Percentiles rank a stretch among this genome's conserved stretches.
Conservation (phyloP, 2,113 vertebrate genomes). For the Tupaia chinensis region DNA sequence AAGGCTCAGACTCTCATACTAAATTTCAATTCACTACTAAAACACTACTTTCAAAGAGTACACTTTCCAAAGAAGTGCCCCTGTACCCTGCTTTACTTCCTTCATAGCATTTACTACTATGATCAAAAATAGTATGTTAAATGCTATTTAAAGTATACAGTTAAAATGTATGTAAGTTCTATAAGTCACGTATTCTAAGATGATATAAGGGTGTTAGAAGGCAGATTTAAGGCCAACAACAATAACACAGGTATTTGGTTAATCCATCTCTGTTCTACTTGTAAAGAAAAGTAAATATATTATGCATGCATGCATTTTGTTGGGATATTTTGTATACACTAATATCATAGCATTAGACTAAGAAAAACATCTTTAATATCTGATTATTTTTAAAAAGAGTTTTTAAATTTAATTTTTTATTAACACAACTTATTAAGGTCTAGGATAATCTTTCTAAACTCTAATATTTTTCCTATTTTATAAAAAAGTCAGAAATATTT, state of each 20-base stretch:
- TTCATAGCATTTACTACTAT: neutral
- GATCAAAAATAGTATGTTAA: neutral
- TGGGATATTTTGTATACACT: neutral
- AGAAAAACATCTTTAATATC: neutral
- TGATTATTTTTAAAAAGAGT: slow-evolving; percentile 14
- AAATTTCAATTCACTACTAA: neutral
- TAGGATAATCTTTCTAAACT: neutral
- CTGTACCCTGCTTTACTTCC: neutral
- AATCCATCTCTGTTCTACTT: slow-evolving; percentile 10
- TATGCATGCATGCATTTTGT: neutral
- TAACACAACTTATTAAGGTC: slow-evolving; percentile 15
- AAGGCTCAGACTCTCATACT: neutral
- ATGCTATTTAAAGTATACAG: slow-evolving; percentile 1
- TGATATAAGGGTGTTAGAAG: neutral
- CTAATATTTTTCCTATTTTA: neutral
- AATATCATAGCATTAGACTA: neutral
- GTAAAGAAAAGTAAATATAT: slow-evolving; percentile 3
- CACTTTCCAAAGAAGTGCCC: neutral
- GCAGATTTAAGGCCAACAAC: slow-evolving; percentile 23
- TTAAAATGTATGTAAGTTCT: slow-evolving; percentile 25
- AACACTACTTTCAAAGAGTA: neutral
- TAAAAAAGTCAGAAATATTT: neutral
- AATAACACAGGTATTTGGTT: neutral
- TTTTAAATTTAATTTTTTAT: slow-evolving; percentile 41
- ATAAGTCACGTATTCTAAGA: neutral